Conservation (phyloP, 2,113 vertebrate genomes). For the Oryctolagus cuniculus region mOryCun1.1 NC_091447.1:44089501-44090000, state of each 20-base stretch:
- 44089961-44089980: background rate
- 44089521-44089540: background rate
- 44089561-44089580: background rate
- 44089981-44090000: background rate
- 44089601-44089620: conserved; percentile 15
- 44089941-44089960: background rate
- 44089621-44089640: background rate
- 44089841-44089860: background rate
- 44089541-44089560: background rate
- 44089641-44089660: background rate
- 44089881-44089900: background rate
- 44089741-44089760: background rate
- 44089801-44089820: background rate
- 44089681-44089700: background rate
- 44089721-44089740: background rate
- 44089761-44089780: background rate
- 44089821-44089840: background rate
- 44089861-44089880: background rate
- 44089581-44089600: background rate
- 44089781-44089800: background rate
- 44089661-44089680: background rate
- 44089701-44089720: background rate
- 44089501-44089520: background rate
- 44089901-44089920: background rate
- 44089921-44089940: background rate